Percentiles rank a stretch among this genome's conserved stretches.
These are phyloP conservation scores for Phoenicopterus ruber DNA, from an alignment of 2,113 vertebrate species.

Conservation along the genomic window DNA sequence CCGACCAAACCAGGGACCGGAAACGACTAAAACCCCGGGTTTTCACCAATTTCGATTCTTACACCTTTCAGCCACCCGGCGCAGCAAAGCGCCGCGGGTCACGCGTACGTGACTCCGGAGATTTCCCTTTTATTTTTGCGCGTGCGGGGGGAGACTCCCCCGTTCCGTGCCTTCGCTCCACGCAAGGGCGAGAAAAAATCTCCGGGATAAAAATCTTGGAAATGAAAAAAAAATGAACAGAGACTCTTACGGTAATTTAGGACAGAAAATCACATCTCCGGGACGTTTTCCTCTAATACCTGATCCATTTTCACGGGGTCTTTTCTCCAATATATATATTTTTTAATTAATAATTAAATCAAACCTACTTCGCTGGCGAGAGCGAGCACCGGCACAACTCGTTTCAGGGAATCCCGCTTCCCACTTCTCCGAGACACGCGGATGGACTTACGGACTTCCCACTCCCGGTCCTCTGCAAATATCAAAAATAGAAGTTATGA, in stretches of 20 bases:
- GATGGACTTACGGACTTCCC: neutral
- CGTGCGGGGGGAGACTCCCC: too few relatives aligned
- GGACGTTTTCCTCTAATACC: too few relatives aligned
- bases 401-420: neutral
- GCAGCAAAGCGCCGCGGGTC: neutral
- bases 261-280: neutral
- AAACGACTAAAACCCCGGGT: neutral
- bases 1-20: too few relatives aligned
- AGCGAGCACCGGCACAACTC: too few relatives aligned
- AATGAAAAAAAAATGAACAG: neutral
- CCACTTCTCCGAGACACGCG: neutral
- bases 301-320: too few relatives aligned
- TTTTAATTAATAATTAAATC: neutral
- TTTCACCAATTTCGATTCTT: neutral
- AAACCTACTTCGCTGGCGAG: too few relatives aligned
- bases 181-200: too few relatives aligned
- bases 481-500: too few relatives aligned
- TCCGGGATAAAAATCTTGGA: too few relatives aligned
- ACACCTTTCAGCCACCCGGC: too few relatives aligned
- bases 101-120: fast-evolving
- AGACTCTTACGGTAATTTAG: neutral
- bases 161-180: fast-evolving
- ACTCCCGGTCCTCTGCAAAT: neutral
- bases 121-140: neutral
- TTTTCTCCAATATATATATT: neutral